A percentile compares a stretch with the other conserved stretches of the same genome.
Conservation (phyloP, 2,797 vertebrate species). For the Molossus alvarezi region DNA sequence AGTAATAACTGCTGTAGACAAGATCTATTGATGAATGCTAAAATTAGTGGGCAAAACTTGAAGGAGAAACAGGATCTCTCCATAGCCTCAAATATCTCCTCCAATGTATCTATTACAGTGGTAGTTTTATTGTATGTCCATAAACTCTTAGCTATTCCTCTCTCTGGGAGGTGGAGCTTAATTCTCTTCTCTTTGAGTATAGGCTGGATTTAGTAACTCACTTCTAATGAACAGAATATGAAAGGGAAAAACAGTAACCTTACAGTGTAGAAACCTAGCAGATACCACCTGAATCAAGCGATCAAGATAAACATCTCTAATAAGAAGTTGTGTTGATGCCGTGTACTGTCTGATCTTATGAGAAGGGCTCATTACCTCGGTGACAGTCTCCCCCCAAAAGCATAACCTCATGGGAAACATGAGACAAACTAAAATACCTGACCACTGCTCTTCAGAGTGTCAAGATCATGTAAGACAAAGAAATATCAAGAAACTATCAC, state of each 20-base stretch:
- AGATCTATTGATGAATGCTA: neutral
- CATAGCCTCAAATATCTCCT: neutral
- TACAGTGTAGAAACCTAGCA: neutral
- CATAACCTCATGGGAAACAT: neutral
- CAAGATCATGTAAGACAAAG: neutral
- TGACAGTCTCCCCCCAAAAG: neutral
- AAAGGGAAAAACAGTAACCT: slow-evolving; percentile 13
- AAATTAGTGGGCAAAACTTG: neutral
- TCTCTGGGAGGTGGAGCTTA: neutral
- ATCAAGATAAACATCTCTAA: neutral
- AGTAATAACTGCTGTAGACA: neutral
- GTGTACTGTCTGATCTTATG: neutral
- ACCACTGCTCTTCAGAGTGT: neutral
- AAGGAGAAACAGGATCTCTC: slow-evolving; percentile 19
- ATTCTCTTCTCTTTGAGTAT: neutral
- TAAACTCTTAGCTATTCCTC: slow-evolving; percentile 27
- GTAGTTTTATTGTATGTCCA: neutral
- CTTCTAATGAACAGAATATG: neutral
- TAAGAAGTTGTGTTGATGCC: neutral
- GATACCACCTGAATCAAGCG: neutral
- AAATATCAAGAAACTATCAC: neutral
- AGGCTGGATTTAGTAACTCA: neutral
- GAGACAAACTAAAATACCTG: slow-evolving; percentile 1
- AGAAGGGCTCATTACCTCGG: neutral
- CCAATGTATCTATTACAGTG: neutral